Base-by-base conservation (phyloP, 2,888 invertebrate genomes). In the Papilio protenor region DNA sequence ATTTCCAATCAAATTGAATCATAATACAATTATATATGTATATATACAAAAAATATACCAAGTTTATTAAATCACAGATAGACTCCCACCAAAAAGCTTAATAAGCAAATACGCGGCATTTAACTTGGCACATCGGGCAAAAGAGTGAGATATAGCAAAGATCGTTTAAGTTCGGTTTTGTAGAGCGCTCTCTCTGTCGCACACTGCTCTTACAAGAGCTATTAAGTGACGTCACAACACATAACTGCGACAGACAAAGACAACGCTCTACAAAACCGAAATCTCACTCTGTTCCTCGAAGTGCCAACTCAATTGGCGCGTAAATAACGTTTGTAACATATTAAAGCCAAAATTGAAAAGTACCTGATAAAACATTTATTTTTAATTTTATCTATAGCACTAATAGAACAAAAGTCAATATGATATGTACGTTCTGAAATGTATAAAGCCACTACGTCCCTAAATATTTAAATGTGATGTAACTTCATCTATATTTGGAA, bases 51-150 rank as follows among this genome's bases (percentile, higher is more conserved):
- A 75, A 75, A 66, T 72, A 75, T 72, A 66, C 45, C 64, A 57
- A 75, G 72, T 75, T 64, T 66, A 75, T 78, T 75, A 66, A 78
- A 78, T 78, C 78, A 78, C 78, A 78, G 78, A 78, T 78, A 64
- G 27, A 21, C 71, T 78, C 78, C 75, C 75, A 55, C 78, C 75
- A 27, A 64, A 64, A 71, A 61, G 55, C 40, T 64, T n/a, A 61
- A 75, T 59, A 72, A 78, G 47, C 75, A 73, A 49, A 33, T 59
- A 59, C 57, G 12, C 57, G 21, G 3, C 23, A 59, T 59, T 55
- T 18, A 3, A 59, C 12, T 23, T 23, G 21, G 57, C 21, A 59
- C 57, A 57, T 57, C 57, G 57, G 21, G 10, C 18, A 16, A 18
- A 10, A 59, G 12, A 59, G 57, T 21, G 57, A 21, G 57, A 59